Percentiles rank a stretch among this genome's conserved stretches.
phyloP scores from a whole-genome alignment of 2,113 vertebrate genomes.

The Myotis brandtii region DNA sequence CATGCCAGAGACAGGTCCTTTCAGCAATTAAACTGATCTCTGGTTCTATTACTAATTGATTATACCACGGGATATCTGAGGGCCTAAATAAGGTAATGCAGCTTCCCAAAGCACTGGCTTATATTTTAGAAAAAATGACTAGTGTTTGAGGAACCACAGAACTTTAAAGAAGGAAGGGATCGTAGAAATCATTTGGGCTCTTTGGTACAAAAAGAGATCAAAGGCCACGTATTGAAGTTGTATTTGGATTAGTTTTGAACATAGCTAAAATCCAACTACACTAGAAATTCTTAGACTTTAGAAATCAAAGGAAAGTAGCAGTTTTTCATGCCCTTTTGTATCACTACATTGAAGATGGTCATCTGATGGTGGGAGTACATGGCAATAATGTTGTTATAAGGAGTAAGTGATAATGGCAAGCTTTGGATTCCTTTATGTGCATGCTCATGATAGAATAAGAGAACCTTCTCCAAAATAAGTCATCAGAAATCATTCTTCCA shows the following conservation, averaged over 20 bases:
- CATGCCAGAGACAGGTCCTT: constrained; percentile 16
- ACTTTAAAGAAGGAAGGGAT: constrained; percentile 22
- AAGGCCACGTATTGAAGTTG: constrained; percentile 49
- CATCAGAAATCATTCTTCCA: constrained; percentile 17
- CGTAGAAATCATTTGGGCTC: constrained; percentile 34
- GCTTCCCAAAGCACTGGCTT: constrained; percentile 9
- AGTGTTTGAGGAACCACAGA: not conserved
- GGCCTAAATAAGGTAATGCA: constrained; percentile 38
- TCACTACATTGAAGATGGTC: not conserved
- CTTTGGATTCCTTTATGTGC: constrained; percentile 41
- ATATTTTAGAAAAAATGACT: constrained; percentile 3
- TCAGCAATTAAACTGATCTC: constrained; percentile 45
- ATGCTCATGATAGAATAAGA: constrained; percentile 6
- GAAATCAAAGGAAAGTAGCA: constrained; percentile 38
- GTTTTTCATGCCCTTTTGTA: constrained; percentile 2
- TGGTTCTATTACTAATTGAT: not conserved
- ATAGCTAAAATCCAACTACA: constrained; percentile 14
- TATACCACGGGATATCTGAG: not conserved
- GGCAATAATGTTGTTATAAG: not conserved
- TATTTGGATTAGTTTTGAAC: constrained; percentile 32
- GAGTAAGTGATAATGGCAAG: constrained; percentile 23
- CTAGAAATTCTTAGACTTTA: constrained; percentile 46
- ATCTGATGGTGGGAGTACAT: not conserved
- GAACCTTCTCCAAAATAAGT: constrained; percentile 39
- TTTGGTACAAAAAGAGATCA: constrained; percentile 67